Conservation (phyloP, 2,888 invertebrate species). For the Euplagia quadripunctaria region DNA sequence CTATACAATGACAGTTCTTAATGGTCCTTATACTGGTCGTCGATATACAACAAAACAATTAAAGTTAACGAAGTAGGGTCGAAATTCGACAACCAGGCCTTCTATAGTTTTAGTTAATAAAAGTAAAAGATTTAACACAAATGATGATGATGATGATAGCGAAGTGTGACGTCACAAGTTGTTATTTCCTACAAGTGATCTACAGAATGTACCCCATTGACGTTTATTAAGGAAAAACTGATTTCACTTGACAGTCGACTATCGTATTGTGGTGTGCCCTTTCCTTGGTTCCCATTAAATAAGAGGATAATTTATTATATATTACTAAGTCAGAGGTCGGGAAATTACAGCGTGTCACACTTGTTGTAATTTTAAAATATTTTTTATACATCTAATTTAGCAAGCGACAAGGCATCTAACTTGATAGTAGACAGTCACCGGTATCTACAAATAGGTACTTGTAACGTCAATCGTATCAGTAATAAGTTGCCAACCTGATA, state of each 20-base stretch:
- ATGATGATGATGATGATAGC: background rate
- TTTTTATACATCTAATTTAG: too few relatives aligned
- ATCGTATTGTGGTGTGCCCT: background rate
- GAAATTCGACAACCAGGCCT: background rate
- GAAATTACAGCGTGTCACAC: background rate
- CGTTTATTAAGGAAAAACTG: background rate
- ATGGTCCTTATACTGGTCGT: too few relatives aligned
- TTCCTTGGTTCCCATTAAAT: background rate
- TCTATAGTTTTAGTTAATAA: too few relatives aligned
- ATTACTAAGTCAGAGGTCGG: background rate
- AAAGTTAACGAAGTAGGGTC: too few relatives aligned
- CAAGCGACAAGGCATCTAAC: too few relatives aligned
- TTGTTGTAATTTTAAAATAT: background rate
- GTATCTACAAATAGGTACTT: too few relatives aligned
- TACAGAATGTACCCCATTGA: background rate
- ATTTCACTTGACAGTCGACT: background rate
- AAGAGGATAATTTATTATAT: background rate
- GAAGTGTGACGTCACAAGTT: background rate
- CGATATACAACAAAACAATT: too few relatives aligned
- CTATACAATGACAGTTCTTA: too few relatives aligned
- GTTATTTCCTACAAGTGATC: background rate
- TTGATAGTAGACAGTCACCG: too few relatives aligned
- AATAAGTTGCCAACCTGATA: too few relatives aligned
- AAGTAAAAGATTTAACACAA: too few relatives aligned
- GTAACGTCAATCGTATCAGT: too few relatives aligned